Evolutionary conservation across 2,797 vertebrate species (phyloP).

Genomic region (Steatocranus sp.): DNA sequence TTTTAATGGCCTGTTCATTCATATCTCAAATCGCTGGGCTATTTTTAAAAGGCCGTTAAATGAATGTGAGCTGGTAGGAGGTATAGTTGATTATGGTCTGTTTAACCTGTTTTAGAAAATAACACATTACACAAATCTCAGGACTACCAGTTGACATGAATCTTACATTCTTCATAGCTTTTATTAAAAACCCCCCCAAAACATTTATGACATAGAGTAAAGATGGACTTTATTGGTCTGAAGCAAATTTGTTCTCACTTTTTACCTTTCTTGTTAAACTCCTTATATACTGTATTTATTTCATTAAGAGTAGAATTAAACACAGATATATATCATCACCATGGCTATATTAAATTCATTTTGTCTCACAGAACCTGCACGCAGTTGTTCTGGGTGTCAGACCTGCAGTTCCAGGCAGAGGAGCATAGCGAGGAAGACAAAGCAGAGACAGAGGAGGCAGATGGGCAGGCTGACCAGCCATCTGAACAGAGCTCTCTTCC

Average conservation of each 20-base stretch:
- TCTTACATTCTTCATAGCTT: background rate
- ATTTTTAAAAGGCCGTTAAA: conserved; percentile 1
- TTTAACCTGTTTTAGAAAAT: background rate
- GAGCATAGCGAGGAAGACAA: conserved; percentile 90
- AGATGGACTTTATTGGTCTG: background rate
- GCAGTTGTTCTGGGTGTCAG: background rate
- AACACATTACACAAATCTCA: background rate
- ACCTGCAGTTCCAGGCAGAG: conserved; percentile 85
- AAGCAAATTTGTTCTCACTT: background rate
- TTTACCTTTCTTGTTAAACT: background rate
- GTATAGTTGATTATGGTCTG: background rate
- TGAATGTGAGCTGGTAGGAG: background rate
- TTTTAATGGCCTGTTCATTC: conserved; percentile 23
- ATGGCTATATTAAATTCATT: background rate
- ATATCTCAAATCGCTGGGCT: background rate
- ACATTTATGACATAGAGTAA: background rate
- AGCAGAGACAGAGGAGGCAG: conserved; percentile 83
- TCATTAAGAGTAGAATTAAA: background rate
- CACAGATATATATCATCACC: background rate
- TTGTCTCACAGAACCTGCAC: background rate
- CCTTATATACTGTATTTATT: background rate
- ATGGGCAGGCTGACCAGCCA: conserved; percentile 88
- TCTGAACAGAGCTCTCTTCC: conserved; percentile 89
- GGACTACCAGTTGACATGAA: background rate
- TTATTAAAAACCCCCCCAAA: background rate